Conservation (phyloP, 1,140 invertebrate species). For the Pteromalus puparum region DNA sequence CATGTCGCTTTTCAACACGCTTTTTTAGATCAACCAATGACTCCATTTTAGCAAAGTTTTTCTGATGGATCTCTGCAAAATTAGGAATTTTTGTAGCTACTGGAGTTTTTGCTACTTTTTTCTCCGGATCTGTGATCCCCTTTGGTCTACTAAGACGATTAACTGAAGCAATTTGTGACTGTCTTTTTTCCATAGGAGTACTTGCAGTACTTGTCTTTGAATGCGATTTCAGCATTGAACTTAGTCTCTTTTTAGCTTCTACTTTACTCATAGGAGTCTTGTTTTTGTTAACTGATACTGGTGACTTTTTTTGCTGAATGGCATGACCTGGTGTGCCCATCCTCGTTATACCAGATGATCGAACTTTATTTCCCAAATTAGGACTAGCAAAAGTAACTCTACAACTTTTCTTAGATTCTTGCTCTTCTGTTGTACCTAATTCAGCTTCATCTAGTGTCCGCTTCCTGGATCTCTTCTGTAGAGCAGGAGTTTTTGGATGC, state of each 20-base stretch:
- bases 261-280: constrained; percentile 22
- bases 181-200: constrained; percentile 15
- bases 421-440: constrained; percentile 31
- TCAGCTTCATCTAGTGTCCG: constrained; percentile 42
- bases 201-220: constrained; percentile 24
- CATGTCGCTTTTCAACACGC: constrained; percentile 71
- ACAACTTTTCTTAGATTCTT: constrained; percentile 52
- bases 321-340: constrained; percentile 53
- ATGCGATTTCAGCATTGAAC: constrained; percentile 40
- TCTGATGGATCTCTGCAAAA: constrained; percentile 80
- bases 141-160: constrained; percentile 57
- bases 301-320: constrained; percentile 36
- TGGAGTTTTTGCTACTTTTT: constrained; percentile 58
- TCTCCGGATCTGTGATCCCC: constrained; percentile 33
- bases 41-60: constrained; percentile 80
- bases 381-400: constrained; percentile 60
- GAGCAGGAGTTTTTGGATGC: constrained; percentile 58
- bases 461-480: constrained; percentile 42
- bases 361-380: neutral
- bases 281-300: constrained; percentile 20
- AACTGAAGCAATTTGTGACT: constrained; percentile 51
- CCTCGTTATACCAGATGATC: constrained; percentile 32
- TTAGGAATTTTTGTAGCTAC: constrained; percentile 77
- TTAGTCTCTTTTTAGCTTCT: constrained; percentile 49
- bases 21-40: constrained; percentile 78